Evolutionary conservation across 1,140 invertebrate genomes (phyloP).

Genomic region (Drosophila pachea): DNA sequence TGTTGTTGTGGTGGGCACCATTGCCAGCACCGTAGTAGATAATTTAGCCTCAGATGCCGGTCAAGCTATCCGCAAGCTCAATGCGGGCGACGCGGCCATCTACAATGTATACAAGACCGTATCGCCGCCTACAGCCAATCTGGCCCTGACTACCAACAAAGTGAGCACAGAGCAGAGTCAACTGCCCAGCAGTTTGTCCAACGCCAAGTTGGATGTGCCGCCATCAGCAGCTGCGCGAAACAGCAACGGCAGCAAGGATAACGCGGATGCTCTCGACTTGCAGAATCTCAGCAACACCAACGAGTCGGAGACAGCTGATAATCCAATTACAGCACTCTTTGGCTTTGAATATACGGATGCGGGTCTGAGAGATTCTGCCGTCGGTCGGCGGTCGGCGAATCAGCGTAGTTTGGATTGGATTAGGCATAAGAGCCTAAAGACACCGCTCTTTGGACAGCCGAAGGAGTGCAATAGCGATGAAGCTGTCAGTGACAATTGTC

Average conservation of each 20-base stretch:
- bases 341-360: conserved; percentile 60
- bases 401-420: conserved; percentile 63
- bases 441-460: conserved; percentile 61
- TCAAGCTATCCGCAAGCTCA: conserved; percentile 62
- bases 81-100: conserved; percentile 55
- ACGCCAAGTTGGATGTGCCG: conserved; percentile 48
- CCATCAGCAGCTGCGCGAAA: conserved; percentile 50
- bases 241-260: conserved; percentile 53
- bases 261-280: conserved; percentile 59
- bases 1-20: conserved; percentile 61
- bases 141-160: conserved; percentile 67
- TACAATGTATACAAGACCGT: conserved; percentile 73
- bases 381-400: conserved; percentile 63
- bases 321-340: conserved; percentile 67
- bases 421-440: conserved; percentile 45
- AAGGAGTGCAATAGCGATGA: conserved; percentile 63
- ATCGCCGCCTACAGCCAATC: conserved; percentile 67
- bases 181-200: conserved; percentile 36
- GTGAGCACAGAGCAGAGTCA: conserved; percentile 61
- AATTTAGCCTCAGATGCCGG: conserved; percentile 35
- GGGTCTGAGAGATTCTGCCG: conserved; percentile 54
- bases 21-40: conserved; percentile 62
- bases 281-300: conserved; percentile 71
- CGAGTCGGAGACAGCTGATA: conserved; percentile 70
- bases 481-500: conserved; percentile 61